phyloP scores from a whole-genome alignment of 2,797 vertebrate genomes.

The Mallotus villosus region DNA sequence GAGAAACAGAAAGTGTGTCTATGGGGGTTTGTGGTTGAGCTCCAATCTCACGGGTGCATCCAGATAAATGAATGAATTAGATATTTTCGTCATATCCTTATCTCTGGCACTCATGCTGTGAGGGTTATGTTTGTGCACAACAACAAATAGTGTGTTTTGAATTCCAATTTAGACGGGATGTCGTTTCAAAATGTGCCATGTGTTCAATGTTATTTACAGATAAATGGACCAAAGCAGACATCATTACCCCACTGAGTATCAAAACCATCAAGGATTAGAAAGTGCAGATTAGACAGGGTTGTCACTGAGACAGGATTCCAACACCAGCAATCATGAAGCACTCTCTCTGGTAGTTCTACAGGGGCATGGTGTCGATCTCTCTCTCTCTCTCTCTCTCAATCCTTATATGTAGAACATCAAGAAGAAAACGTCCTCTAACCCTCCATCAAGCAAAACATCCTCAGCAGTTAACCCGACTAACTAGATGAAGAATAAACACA shows the following conservation, averaged over 20 bases:
- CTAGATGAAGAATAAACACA: background rate
- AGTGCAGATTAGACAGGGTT: conserved; percentile 5
- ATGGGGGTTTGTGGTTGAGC: conserved; percentile 14
- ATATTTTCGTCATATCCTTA: conserved; percentile 6
- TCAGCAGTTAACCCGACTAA: too few relatives aligned
- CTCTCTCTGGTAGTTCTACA: conserved; percentile 9
- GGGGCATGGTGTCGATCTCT: background rate
- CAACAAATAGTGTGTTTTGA: conserved; percentile 4
- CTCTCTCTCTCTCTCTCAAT: background rate
- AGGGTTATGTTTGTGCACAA: conserved; percentile 1
- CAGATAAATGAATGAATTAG: conserved; percentile 19
- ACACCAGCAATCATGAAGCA: conserved; percentile 6
- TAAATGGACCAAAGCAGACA: background rate
- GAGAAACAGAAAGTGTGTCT: background rate
- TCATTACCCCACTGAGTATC: background rate
- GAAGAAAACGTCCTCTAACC: too few relatives aligned
- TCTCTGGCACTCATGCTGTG: background rate
- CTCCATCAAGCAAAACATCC: too few relatives aligned
- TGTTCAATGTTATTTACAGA: background rate
- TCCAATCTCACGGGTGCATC: conserved; percentile 13
- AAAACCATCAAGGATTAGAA: conserved; percentile 6
- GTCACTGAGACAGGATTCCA: background rate
- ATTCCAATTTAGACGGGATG: conserved; percentile 8
- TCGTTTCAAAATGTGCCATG: conserved; percentile 10
- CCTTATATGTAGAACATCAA: too few relatives aligned